A percentile compares a stretch with the other conserved stretches of the same genome.
Conservation (phyloP, 2,113 vertebrate species). For the Melanotaenia duboulayi region DNA sequence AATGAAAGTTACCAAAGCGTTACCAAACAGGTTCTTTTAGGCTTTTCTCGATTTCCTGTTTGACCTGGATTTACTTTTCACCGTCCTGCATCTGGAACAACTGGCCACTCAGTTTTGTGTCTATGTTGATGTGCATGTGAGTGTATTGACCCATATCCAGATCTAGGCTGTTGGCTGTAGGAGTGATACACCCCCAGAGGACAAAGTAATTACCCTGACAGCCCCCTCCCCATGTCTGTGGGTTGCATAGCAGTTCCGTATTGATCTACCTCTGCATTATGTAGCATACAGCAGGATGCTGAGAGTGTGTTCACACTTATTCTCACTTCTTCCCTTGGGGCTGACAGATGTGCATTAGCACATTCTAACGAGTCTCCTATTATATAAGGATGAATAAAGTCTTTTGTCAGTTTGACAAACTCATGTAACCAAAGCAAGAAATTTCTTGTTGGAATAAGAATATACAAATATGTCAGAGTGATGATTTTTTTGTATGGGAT, state of each 20-base stretch:
- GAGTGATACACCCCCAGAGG: constrained; percentile 54
- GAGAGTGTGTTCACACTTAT: background rate
- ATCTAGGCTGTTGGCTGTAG: constrained; percentile 55
- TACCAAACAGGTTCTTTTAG: constrained; percentile 4
- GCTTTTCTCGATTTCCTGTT: constrained; percentile 33
- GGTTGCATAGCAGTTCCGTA: constrained; percentile 3
- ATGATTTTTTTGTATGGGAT: no score
- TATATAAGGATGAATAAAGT: background rate
- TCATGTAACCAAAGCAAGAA: no score
- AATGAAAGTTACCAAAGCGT: no score
- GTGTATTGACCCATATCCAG: constrained; percentile 70
- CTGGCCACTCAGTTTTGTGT: constrained; percentile 24
- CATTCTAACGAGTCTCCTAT: no score
- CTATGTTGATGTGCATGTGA: constrained; percentile 20
- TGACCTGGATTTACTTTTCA: constrained; percentile 54
- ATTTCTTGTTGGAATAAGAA: no score
- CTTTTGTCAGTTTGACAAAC: background rate
- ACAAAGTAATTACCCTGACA: constrained; percentile 62
- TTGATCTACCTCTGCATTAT: constrained; percentile 61
- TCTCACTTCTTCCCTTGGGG: background rate
- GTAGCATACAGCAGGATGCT: constrained; percentile 20
- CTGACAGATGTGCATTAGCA: background rate
- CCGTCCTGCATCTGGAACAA: constrained; percentile 42
- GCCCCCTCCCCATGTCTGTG: constrained; percentile 21
- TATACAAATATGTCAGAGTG: no score